These are phyloP conservation scores for Malurus cyaneus DNA, from an alignment of 2,113 vertebrate genomes.

Conservation along the genomic window DNA sequence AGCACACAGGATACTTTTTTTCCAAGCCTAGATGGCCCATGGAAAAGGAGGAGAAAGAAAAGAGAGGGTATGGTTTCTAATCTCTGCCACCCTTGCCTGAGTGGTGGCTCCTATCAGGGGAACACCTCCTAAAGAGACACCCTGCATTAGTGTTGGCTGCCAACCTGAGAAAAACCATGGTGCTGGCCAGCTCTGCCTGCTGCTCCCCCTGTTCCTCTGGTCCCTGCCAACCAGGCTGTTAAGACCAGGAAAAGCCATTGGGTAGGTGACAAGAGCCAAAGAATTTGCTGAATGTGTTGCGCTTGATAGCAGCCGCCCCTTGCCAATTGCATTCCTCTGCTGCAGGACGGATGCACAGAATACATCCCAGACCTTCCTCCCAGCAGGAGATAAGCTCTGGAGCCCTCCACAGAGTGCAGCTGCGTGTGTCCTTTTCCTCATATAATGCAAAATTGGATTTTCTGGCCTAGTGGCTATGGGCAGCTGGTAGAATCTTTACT, in stretches of 20 bases:
- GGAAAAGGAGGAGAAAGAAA: neutral
- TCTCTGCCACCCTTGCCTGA: neutral
- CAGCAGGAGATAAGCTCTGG: neutral
- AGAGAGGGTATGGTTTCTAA: neutral
- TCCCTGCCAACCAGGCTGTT: neutral
- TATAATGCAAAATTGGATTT: neutral
- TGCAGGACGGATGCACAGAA: neutral
- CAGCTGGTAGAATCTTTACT: neutral
- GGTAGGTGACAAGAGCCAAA: constrained; percentile 39
- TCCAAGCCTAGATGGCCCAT: neutral
- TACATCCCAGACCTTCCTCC: constrained; percentile 1
- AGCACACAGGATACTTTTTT: neutral
- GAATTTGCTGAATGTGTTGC: constrained; percentile 40
- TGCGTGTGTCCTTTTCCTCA: neutral
- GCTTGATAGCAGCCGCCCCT: constrained; percentile 22
- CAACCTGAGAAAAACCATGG: constrained; percentile 33
- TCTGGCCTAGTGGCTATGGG: neutral
- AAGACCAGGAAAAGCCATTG: constrained; percentile 40
- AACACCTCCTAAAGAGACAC: neutral
- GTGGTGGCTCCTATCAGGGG: neutral
- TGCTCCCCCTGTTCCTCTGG: neutral
- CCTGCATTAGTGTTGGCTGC: constrained; percentile 30
- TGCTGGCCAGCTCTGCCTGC: constrained; percentile 43
- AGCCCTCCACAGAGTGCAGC: neutral
- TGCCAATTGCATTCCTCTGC: constrained; percentile 39